Conservation (phyloP, 1,140 invertebrate genomes). For the Leptoteleia sp. region DNA sequence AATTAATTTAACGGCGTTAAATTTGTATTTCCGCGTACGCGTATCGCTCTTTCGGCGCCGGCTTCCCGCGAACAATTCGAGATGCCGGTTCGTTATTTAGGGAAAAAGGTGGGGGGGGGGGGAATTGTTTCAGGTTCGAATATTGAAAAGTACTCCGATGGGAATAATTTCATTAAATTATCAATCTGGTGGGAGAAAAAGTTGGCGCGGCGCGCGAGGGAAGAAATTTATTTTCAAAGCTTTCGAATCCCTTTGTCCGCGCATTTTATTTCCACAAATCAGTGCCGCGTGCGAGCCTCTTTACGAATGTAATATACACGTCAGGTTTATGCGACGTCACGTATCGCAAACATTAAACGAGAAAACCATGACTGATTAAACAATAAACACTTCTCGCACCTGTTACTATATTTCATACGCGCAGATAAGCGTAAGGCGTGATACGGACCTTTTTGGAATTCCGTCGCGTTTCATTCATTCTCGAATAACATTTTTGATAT, state of each 20-base stretch:
- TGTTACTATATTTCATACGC: constrained; percentile 59
- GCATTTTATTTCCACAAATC: constrained; percentile 54
- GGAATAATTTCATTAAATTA: too few species aligned
- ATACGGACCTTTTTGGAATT: constrained; percentile 30
- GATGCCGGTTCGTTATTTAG: too few species aligned
- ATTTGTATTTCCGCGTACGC: constrained; percentile 28
- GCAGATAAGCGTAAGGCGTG: constrained; percentile 40
- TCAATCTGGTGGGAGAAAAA: background rate
- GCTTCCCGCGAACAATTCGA: constrained; percentile 38
- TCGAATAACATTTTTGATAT: constrained; percentile 31
- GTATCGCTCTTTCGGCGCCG: constrained; percentile 31
- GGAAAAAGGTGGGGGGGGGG: too few species aligned
- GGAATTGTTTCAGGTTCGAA: too few species aligned
- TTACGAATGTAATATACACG: constrained; percentile 59
- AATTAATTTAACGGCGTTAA: constrained; percentile 25
- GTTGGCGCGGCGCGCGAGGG: background rate
- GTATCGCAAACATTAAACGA: constrained; percentile 68
- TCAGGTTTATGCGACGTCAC: constrained; percentile 65
- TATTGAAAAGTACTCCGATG: too few species aligned
- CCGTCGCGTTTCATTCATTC: constrained; percentile 13
- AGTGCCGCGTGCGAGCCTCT: constrained; percentile 36
- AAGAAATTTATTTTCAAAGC: constrained; percentile 27
- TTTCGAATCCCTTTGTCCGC: constrained; percentile 40
- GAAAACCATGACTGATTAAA: constrained; percentile 68
- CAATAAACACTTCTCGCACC: constrained; percentile 66